Evolutionary conservation across 2,113 vertebrate genomes (phyloP).

Genomic region (Nestor notabilis): DNA sequence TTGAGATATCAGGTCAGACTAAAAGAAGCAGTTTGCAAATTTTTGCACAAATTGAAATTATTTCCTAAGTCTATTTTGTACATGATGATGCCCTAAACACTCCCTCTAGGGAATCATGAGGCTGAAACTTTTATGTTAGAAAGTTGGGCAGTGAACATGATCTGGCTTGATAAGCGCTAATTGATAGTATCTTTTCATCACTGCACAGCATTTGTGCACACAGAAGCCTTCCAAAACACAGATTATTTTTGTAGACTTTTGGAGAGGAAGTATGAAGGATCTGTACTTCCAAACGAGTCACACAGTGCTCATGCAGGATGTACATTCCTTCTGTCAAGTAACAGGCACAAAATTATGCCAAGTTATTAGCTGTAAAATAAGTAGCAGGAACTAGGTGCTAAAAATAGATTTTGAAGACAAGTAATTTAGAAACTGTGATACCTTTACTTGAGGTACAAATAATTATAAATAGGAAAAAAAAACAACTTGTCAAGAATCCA

Average conservation of each 20-base stretch:
- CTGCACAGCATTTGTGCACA: not conserved
- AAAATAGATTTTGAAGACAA: constrained; percentile 32
- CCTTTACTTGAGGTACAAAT: not conserved
- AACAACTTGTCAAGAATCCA: constrained; percentile 12
- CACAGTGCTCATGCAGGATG: not conserved
- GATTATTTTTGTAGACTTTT: not conserved
- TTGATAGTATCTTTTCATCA: not conserved
- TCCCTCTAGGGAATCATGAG: not conserved
- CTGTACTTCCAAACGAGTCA: rapidly evolving
- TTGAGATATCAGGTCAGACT: rapidly evolving
- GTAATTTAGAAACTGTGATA: not conserved
- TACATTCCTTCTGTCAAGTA: not conserved
- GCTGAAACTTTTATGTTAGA: not conserved
- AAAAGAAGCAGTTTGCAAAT: not conserved
- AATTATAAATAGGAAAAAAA: constrained; percentile 14
- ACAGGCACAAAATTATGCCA: constrained; percentile 12
- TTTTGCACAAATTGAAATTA: not conserved
- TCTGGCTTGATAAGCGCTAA: not conserved
- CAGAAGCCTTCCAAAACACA: not conserved
- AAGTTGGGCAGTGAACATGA: not conserved
- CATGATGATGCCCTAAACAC: not conserved
- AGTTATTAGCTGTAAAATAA: constrained; percentile 26
- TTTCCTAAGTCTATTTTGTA: not conserved
- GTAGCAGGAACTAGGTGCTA: not conserved
- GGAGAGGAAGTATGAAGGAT: not conserved